Evolutionary conservation across 1,140 invertebrate species (phyloP), one percentile per base, ranked within the genome.

Genomic region (Zaprionus davidi): DNA sequence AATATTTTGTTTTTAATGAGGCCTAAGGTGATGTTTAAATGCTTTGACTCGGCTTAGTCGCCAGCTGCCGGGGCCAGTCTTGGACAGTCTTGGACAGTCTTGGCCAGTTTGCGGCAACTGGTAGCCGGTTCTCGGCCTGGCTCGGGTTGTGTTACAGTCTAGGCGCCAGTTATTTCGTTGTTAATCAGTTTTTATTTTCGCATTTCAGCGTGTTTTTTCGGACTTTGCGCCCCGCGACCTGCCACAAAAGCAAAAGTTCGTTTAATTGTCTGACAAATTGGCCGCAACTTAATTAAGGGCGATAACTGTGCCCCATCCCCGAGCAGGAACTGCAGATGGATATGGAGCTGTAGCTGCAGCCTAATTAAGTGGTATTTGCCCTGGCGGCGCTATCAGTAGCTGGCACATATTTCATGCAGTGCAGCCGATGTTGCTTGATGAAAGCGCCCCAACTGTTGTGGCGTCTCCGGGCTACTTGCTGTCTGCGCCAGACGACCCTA

Each of bases 1-100:
- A 90, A 90, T 90, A 90, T 90, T 90, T 90, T 90, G 85, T 90
- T 90, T 90, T 90, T 90, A 90, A 90, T 90, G 85, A 90, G 85
- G 85, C 85, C 85, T 90, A 90, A 90, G 85, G 85, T 90, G 85
- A 90, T 90, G 85, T 90, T 90, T 90, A 90, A 90, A 90, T 90
- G 85, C 85, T 90, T 85, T 90, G 85, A 90, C 85, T 90, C 77
- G 85, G 85, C 85, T 36, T 44, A 17, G 60, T 57, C n/a, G 41
- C 41, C 62, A 57, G 63, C 28, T 28, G 36, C 53, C 60, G 28
- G 41, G n/a, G 65, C 62, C 34, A 17, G 41, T 31, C 69, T 75
- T 20, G 55, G 6, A 34, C 22, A 38, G 34, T n/a, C 11, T 49
- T 38, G 44, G 64, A 34, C 22, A 38, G 34, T n/a, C 11, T 49